Percentiles rank a stretch among this genome's conserved stretches.
Evolutionary conservation across 92 coral and sea anemone species (phyloP).

Genomic region (Epizoanthus rinbou): DNA sequence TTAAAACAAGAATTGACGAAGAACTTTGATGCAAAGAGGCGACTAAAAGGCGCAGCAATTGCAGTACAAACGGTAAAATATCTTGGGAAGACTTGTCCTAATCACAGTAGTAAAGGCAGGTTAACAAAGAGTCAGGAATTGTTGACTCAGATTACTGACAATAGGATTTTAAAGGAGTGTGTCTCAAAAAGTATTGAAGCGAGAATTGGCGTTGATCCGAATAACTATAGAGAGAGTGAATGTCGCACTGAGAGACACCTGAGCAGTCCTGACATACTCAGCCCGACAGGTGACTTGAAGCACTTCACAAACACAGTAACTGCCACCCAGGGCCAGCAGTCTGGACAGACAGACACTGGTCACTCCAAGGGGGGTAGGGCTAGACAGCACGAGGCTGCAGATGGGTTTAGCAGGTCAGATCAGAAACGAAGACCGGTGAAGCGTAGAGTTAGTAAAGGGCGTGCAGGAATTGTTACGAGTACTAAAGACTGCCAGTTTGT

Average conservation of each 20-base stretch:
- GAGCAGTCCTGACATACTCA: constrained; percentile 87
- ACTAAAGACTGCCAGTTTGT: neutral
- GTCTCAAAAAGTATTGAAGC: constrained; percentile 24
- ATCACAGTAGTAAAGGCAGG: constrained; percentile 18
- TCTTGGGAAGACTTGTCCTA: constrained; percentile 57
- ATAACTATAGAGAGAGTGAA: neutral
- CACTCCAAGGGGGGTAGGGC: neutral
- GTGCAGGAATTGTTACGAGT: neutral
- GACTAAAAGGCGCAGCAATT: constrained; percentile 81
- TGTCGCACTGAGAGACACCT: constrained; percentile 50
- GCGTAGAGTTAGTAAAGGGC: constrained; percentile 8
- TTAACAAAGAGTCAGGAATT: constrained; percentile 40
- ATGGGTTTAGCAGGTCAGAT: constrained; percentile 43
- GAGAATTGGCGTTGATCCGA: constrained; percentile 6
- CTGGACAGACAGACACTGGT: neutral
- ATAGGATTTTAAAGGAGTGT: neutral
- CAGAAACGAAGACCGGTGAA: constrained; percentile 47
- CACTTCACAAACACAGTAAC: constrained; percentile 1
- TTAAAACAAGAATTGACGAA: constrained; percentile 83
- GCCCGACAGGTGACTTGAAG: constrained; percentile 50
- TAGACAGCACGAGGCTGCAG: neutral
- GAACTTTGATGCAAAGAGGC: constrained; percentile 87
- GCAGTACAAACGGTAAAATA: constrained; percentile 94
- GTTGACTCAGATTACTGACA: constrained; percentile 18
- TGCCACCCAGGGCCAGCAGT: neutral